phyloP scores from a whole-genome alignment of 2,888 invertebrate species.

The Zaprionus obscuricornis region DNA sequence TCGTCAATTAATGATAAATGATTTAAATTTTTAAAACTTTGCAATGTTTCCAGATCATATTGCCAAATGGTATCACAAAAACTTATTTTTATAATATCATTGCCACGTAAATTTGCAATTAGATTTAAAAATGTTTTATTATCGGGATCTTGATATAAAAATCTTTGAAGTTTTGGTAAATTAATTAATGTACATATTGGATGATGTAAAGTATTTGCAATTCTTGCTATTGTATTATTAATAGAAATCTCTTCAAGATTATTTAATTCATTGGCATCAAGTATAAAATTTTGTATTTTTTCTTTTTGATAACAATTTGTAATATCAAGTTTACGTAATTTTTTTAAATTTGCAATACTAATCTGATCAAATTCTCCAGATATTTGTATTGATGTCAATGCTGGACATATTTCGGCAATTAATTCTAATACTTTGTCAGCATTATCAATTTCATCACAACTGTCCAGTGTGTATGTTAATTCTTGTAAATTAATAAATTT shows the following conservation, averaged over 20 bases:
- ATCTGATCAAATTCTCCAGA: not conserved
- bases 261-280: too few relatives aligned
- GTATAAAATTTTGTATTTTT: not conserved
- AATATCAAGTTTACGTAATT: slow-evolving; percentile 21
- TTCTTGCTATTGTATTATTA: too few relatives aligned
- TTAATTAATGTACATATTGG: not conserved
- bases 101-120: slow-evolving; percentile 1
- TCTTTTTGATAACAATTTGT: not conserved
- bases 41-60: not conserved
- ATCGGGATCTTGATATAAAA: not conserved
- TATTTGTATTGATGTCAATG: not conserved
- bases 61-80: slow-evolving; percentile 10
- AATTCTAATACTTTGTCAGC: not conserved
- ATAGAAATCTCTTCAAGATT: too few relatives aligned
- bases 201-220: too few relatives aligned
- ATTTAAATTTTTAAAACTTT: not conserved
- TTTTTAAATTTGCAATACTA: not conserved
- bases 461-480: slow-evolving; percentile 9
- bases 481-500: slow-evolving; percentile 4
- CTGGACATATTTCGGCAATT: slow-evolving; percentile 15
- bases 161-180: slow-evolving; percentile 11
- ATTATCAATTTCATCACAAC: not conserved
- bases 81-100: not conserved
- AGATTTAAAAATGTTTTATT: not conserved
- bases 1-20: slow-evolving; percentile 11